Base-by-base conservation (phyloP, 2,888 invertebrate species). In the Cataglyphis cursor region DNA sequence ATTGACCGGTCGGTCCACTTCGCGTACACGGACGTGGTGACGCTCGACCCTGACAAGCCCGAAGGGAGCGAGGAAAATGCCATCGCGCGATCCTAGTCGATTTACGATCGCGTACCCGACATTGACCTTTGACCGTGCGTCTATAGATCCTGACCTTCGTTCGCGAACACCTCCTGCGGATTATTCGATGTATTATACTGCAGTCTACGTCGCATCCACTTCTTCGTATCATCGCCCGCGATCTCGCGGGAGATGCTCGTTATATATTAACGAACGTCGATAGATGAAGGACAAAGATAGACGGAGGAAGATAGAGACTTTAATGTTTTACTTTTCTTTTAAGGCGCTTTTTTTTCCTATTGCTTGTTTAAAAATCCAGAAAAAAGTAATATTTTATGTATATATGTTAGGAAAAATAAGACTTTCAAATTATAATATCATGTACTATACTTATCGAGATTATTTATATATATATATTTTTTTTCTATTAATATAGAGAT, bases 71-170 rank as follows among this genome's bases (percentile, higher is more conserved):
- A 59, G 48, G 38, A 82, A 86, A 90, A 75, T 66, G 21, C 62
- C 75, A 57, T 24, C 59, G 68, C 12, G 70, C 18, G 80, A 48
- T 35, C 3, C 72, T 21, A 74, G 86, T 51, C 87, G 83, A 90
- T 89, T 86, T 89, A 90, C 73, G 90, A 89, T 83, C 88, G 41
- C 51, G 35, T 51, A 70, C 66, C 66, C 54, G 81, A 83, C 88
- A 86, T 82, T 90, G 87, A 90, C 90, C 90, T 87, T 87, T 84
- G 21, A 35, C 51, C 78, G 64, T 73, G 44, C 18, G 21, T 54
- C 15, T 57, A 35, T 54, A 59, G 61, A 51, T 86, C 80, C n/a
- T 35, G 54, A 18, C 65, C 81, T 65, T 76, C 81, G 28, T 65
- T 38, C 54, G 54, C 31, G 51, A 31, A 21, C 54, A 38, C 44